Evolutionary conservation across 2,797 vertebrate species (phyloP).

Genomic region (Knipowitschia caucasica): DNA sequence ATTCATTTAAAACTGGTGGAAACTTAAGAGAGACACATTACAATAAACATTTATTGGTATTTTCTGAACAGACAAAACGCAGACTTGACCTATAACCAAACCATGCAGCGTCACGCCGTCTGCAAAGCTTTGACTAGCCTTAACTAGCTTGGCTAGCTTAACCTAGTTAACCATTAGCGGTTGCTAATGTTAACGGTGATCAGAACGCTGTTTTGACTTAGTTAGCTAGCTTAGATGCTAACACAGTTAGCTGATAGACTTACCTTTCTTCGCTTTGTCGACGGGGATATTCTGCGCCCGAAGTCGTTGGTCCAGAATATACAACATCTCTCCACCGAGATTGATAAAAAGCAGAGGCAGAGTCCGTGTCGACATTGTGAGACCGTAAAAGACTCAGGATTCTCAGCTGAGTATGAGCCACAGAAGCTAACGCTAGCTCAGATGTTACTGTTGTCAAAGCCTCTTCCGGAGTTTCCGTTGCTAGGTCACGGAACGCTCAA

Average conservation of each 20-base stretch:
- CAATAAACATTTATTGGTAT: too few relatives aligned
- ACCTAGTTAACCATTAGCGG: too few relatives aligned
- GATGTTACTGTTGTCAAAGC: constrained; percentile 47
- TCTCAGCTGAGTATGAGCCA: background rate
- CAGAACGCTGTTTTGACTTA: constrained; percentile 29
- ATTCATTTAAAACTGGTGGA: too few relatives aligned
- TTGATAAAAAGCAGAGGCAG: constrained; percentile 95
- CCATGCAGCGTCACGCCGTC: too few relatives aligned
- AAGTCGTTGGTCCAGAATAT: constrained; percentile 95
- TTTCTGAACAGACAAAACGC: too few relatives aligned
- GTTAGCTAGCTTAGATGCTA: too few relatives aligned
- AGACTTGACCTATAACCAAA: too few relatives aligned
- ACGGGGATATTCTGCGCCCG: constrained; percentile 92
- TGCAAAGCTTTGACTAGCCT: too few relatives aligned
- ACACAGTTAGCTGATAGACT: too few relatives aligned
- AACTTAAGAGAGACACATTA: too few relatives aligned
- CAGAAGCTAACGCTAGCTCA: constrained; percentile 16
- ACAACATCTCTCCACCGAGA: constrained; percentile 97
- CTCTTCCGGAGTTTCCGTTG: constrained; percentile 77
- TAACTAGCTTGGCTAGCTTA: too few relatives aligned
- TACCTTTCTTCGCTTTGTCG: constrained; percentile 97
- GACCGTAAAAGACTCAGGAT: background rate
- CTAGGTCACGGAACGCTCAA: constrained; percentile 70
- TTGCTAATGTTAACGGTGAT: too few relatives aligned
- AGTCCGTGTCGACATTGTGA: constrained; percentile 83